phyloP scores from a whole-genome alignment of 2,113 vertebrate genomes.

The Esox niger region DNA sequence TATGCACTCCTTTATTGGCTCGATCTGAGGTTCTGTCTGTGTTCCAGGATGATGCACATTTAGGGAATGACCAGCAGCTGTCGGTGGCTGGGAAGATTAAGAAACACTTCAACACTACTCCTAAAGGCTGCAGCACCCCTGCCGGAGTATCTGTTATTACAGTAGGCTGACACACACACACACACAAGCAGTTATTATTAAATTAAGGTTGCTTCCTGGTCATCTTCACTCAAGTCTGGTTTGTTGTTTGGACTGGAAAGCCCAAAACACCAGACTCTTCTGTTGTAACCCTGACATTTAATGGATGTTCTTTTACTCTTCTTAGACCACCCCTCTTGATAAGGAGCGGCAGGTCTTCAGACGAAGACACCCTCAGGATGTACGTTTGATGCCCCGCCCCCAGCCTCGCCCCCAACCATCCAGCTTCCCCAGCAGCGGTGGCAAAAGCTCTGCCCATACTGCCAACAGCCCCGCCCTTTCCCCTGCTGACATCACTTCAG shows the following conservation, averaged over 20 bases:
- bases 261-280: too few relatives aligned
- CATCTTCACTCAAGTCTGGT: too few relatives aligned
- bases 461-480: conserved; percentile 54
- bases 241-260: too few relatives aligned
- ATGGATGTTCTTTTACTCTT: conserved; percentile 45
- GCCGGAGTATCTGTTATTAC: conserved; percentile 96
- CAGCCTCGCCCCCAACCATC: conserved; percentile 70
- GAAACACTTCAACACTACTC: conserved; percentile 93
- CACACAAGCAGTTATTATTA: conserved; percentile 3
- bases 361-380: conserved; percentile 95
- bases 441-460: conserved; percentile 2
- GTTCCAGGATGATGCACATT: conserved; percentile 84
- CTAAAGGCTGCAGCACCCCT: conserved; percentile 83
- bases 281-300: conserved; percentile 14
- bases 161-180: conserved; percentile 80
- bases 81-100: conserved; percentile 94
- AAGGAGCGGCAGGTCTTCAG: conserved; percentile 99
- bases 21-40: conserved; percentile 8
- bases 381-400: conserved; percentile 65
- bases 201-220: neutral
- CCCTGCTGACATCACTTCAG: conserved; percentile 84
- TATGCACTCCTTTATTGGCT: too few relatives aligned
- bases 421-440: conserved; percentile 17
- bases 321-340: conserved; percentile 99
- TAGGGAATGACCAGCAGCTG: conserved; percentile 88